Conservation (phyloP, 2,113 vertebrate species). For the Mesitornis unicolor region DNA sequence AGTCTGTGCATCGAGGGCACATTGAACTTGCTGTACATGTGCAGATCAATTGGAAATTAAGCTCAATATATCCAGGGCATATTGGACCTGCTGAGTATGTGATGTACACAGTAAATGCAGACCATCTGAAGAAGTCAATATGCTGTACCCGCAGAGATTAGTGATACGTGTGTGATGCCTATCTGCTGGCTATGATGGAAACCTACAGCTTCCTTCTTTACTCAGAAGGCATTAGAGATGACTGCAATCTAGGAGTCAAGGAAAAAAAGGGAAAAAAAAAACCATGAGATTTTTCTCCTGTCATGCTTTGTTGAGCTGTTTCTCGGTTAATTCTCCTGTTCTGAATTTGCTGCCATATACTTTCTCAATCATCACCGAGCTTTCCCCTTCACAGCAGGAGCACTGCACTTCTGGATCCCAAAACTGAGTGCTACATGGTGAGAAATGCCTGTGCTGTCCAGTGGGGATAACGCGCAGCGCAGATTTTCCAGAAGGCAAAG, state of each 20-base stretch:
- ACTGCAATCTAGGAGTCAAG: not conserved
- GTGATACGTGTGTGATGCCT: not conserved
- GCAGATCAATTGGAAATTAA: not conserved
- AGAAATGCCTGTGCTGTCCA: not conserved
- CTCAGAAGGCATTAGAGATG: not conserved
- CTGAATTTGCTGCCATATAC: not conserved
- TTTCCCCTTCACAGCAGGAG: not conserved
- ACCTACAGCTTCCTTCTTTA: not conserved
- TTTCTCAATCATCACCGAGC: not conserved
- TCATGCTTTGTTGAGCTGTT: not conserved
- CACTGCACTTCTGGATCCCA: not conserved
- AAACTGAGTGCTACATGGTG: not conserved
- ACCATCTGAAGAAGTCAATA: constrained; percentile 9
- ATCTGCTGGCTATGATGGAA: not conserved
- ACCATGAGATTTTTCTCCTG: accelerated
- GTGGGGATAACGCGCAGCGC: not conserved
- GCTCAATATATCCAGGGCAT: not conserved
- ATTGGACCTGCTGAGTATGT: not conserved
- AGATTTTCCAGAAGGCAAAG: not conserved
- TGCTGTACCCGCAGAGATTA: not conserved
- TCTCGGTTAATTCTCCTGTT: not conserved
- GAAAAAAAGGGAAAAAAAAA: not conserved
- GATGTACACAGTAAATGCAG: not conserved
- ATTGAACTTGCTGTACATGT: not conserved
- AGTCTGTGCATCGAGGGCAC: not conserved